Conservation (phyloP, 2,113 vertebrate genomes). For the Myrmecobius fasciatus region DNA sequence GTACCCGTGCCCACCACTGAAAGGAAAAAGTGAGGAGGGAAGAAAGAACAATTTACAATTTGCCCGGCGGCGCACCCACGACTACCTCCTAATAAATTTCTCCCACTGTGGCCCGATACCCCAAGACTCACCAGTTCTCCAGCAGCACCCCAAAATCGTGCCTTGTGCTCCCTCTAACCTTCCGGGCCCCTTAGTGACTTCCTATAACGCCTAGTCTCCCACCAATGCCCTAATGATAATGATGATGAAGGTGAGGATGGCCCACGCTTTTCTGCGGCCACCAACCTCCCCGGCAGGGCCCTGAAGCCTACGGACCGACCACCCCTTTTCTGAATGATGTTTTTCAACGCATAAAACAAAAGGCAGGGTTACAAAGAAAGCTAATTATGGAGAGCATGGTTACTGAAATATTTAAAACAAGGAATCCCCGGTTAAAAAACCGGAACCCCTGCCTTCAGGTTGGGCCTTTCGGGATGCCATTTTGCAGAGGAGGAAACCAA, state of each 20-base stretch:
- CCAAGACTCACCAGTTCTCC: neutral
- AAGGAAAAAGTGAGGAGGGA: neutral
- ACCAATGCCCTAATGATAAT: neutral
- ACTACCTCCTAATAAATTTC: neutral
- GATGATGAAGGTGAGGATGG: neutral
- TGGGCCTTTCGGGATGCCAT: neutral
- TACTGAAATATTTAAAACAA: neutral
- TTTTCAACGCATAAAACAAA: neutral
- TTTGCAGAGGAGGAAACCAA: neutral
- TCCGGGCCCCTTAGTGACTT: neutral
- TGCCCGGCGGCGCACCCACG: neutral
- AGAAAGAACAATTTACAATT: neutral
- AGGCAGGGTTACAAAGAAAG: neutral
- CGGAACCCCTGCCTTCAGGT: neutral
- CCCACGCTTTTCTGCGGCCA: neutral
- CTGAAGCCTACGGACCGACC: neutral
- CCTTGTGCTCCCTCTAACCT: neutral
- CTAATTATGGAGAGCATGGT: neutral
- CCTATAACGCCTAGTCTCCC: neutral
- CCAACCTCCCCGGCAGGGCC: too few relatives aligned
- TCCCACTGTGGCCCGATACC: neutral
- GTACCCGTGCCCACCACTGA: slow-evolving; percentile 93
- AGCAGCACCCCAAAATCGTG: neutral
- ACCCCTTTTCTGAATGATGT: neutral
- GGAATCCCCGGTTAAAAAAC: fast-evolving